Base-by-base conservation (phyloP, 2,797 vertebrate species). In the Cheirogaleus major region DNA sequence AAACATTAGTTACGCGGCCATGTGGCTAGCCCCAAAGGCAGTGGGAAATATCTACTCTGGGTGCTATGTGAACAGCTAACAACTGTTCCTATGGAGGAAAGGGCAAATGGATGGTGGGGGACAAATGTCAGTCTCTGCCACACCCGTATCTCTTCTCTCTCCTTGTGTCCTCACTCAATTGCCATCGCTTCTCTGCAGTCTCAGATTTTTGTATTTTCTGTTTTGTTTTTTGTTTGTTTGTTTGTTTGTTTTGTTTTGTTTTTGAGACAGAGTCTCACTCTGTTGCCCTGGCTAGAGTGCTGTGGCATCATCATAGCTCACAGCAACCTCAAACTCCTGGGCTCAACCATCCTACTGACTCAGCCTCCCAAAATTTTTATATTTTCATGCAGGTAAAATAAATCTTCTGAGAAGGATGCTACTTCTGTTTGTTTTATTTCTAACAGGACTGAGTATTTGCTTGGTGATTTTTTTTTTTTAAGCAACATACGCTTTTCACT, bases 1-100 rank as follows among this genome's bases (percentile, higher is more conserved):
- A 57, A 35, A 11, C 18, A n/a, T 1, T 0, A 32, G 15, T 12
- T 13, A 5, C 0, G 0, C 15, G 25, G 45, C 76, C 61, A 0
- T 0, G 1, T 9, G 38, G 30, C 75, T 2, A 8, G 27, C 13
- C 41, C 43, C 27, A 7, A 9, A 14, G 61, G 15, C 80, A 30
- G 27, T 2, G 8, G 27, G 38, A 43, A 30, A 22, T 17, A 1
- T 17, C 57, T 81, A 13, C 23, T 41, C 18, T 18, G n/a, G 3
- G 38, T 75, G 30, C 5, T 17, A 0, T 6, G 8, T 35, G n/a
- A 25, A 70, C 61, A 1, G 30, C 43, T 35, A 7, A 7, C 61
- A 61, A 41, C 8, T 25, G 14, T 23, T 12, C 27, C 38, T 2
- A 2, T 11, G 41, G 7, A 41, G 52, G 38, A n/a, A 55, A 92